Percentiles rank a stretch among this genome's conserved stretches.
phyloP scores from a whole-genome alignment of 2,113 vertebrate genomes.

The Megaceryle maxima region DNA sequence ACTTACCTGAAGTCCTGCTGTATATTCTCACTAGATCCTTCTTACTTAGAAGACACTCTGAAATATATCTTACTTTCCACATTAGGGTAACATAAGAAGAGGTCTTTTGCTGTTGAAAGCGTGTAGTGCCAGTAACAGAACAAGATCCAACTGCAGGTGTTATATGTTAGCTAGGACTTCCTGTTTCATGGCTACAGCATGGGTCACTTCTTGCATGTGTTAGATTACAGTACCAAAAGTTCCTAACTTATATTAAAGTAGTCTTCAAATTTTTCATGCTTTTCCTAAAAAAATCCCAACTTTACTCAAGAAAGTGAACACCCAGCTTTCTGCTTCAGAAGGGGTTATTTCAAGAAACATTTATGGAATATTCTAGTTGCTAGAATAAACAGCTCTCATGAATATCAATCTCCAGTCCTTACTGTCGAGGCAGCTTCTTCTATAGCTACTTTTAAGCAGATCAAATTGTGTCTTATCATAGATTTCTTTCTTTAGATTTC shows the following conservation, averaged over 20 bases:
- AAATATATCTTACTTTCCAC: background rate
- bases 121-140: background rate
- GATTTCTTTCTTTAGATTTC: background rate
- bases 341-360: background rate
- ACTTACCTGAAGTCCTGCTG: background rate
- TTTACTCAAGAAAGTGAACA: background rate
- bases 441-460: background rate
- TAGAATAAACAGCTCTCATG: background rate
- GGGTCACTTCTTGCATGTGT: background rate
- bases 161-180: background rate
- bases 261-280: background rate
- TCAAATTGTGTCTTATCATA: background rate
- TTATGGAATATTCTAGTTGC: background rate
- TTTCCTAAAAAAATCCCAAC: background rate
- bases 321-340: background rate
- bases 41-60: background rate
- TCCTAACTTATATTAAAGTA: background rate
- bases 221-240: background rate
- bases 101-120: background rate
- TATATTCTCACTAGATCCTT: background rate
- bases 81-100: background rate
- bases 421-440: background rate
- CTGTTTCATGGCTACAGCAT: background rate
- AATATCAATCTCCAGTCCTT: background rate
- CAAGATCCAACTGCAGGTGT: background rate